Evolutionary conservation across 2,113 vertebrate genomes (phyloP).

Genomic region (Girardinichthys multiradiatus): DNA sequence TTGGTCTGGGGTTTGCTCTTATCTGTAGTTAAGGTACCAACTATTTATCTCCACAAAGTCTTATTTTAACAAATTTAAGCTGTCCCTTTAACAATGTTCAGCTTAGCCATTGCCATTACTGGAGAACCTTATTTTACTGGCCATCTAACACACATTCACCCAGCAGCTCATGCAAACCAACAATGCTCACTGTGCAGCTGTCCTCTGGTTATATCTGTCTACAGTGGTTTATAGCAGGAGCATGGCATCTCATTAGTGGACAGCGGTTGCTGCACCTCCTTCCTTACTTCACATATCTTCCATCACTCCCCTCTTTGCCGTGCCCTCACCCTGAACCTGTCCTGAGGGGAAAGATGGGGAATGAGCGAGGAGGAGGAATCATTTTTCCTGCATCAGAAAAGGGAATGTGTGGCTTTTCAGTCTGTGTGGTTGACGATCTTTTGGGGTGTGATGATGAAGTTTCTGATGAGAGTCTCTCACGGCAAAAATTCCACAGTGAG

Average conservation of each 20-base stretch:
- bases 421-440: constrained; percentile 28
- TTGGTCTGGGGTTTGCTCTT: too few relatives aligned
- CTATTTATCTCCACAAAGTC: too few relatives aligned
- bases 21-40: too few relatives aligned
- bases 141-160: constrained; percentile 13
- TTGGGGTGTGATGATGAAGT: constrained; percentile 33
- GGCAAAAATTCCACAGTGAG: constrained; percentile 13
- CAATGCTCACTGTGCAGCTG: background rate
- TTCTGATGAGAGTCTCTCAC: constrained; percentile 9
- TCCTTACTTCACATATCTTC: constrained; percentile 50
- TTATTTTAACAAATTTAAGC: too few relatives aligned
- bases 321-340: constrained; percentile 74
- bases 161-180: background rate
- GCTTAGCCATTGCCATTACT: background rate
- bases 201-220: constrained; percentile 57
- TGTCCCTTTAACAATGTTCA: too few relatives aligned
- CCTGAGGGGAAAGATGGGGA: constrained; percentile 45
- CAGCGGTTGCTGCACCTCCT: constrained; percentile 59
- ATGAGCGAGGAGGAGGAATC: constrained; percentile 35
- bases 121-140: background rate
- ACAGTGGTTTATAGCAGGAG: constrained; percentile 52
- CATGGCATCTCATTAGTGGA: constrained; percentile 66
- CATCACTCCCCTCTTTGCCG: constrained; percentile 33
- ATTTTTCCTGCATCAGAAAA: constrained; percentile 20
- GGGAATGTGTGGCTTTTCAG: background rate